phyloP scores from a whole-genome alignment of 2,888 invertebrate genomes.

The Perdita meconis region DNA sequence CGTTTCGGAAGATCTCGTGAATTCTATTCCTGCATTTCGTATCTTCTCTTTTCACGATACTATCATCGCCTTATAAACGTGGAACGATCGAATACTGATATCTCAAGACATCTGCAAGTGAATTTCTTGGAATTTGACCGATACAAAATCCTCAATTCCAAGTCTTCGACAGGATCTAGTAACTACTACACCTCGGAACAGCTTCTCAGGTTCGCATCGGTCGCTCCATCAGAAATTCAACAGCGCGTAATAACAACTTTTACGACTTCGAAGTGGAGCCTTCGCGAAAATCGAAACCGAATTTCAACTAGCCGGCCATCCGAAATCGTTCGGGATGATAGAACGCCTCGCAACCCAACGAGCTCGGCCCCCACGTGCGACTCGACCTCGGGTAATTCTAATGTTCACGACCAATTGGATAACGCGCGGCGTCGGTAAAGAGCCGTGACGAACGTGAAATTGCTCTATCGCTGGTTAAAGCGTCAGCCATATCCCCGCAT shows the following conservation, averaged over 20 bases:
- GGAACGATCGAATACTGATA: too few species aligned
- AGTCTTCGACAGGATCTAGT: not conserved
- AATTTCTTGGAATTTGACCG: not conserved
- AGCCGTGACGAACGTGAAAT: constrained; percentile 61
- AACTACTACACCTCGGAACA: not conserved
- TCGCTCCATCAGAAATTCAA: too few species aligned
- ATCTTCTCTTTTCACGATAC: not conserved
- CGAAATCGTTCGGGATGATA: constrained; percentile 13
- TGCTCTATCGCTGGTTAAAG: constrained; percentile 59
- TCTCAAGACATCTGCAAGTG: not conserved
- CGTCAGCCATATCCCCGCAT: constrained; percentile 57
- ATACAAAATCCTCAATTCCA: not conserved
- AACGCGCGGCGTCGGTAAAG: constrained; percentile 43
- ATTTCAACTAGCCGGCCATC: not conserved
- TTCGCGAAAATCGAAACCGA: too few species aligned
- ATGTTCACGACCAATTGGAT: constrained; percentile 47
- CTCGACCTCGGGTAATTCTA: constrained; percentile 44
- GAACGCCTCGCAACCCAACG: not conserved
- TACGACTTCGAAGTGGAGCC: too few species aligned
- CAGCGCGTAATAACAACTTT: too few species aligned
- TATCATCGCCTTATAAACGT: not conserved
- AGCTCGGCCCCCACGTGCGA: not conserved
- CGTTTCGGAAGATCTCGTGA: not conserved
- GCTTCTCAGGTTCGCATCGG: too few species aligned
- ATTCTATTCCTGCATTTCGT: not conserved